Evolutionary conservation across 2,113 vertebrate species (phyloP).

Genomic region (Notechis scutatus): DNA sequence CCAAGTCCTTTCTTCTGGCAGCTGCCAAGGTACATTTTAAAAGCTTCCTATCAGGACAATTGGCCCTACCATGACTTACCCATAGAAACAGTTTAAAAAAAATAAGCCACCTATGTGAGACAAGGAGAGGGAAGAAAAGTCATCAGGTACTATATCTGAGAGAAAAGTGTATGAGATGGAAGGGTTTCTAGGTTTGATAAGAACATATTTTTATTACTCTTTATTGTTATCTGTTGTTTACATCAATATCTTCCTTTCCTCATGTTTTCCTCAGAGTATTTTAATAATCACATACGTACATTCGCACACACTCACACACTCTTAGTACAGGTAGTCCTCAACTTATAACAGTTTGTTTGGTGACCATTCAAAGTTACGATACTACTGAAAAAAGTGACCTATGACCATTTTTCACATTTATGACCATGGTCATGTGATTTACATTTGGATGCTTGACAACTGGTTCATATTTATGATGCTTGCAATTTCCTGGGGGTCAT

Average conservation of each 20-base stretch:
- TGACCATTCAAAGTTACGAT: not conserved
- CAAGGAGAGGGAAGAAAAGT: not conserved
- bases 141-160: not conserved
- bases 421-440: too few species aligned
- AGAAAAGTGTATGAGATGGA: not conserved
- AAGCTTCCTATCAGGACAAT: not conserved
- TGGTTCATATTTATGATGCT: too few species aligned
- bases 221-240: not conserved
- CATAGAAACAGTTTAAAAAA: not conserved
- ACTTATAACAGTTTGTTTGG: not conserved
- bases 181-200: not conserved
- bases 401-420: not conserved
- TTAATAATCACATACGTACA: not conserved
- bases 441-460: too few species aligned
- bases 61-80: not conserved
- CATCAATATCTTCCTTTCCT: not conserved
- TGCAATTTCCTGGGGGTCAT: not conserved
- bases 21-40: not conserved
- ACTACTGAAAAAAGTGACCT: not conserved
- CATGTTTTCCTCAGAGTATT: not conserved
- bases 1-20: not conserved
- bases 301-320: not conserved
- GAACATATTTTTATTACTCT: not conserved
- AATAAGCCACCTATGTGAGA: not conserved
- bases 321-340: not conserved